These are phyloP conservation scores for Staurois parvus DNA, from an alignment of 2,797 vertebrate genomes.

Conservation along the genomic window DNA sequence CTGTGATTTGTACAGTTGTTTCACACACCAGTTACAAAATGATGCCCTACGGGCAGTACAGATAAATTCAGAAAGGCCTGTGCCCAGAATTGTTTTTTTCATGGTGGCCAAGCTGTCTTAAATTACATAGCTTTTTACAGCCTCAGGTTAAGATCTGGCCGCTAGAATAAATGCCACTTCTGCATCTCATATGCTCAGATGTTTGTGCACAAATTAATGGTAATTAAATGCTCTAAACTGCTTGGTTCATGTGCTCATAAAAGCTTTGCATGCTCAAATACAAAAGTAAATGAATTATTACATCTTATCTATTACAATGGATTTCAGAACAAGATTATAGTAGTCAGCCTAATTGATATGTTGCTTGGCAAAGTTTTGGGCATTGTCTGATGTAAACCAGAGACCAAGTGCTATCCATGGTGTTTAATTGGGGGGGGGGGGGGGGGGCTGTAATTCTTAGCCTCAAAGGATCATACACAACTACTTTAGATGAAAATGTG, in stretches of 20 bases:
- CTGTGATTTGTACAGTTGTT: constrained; percentile 46
- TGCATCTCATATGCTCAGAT: constrained; percentile 10
- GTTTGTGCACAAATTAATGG: neutral
- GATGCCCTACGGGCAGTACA: constrained; percentile 35
- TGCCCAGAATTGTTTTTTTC: constrained; percentile 33
- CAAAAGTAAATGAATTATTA: neutral
- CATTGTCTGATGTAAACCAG: neutral
- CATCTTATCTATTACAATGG: neutral
- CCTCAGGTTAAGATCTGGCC: constrained; percentile 20
- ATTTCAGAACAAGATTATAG: neutral
- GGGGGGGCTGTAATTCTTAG: no score
- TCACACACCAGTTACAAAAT: constrained; percentile 48
- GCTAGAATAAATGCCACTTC: constrained; percentile 17
- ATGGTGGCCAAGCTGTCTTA: constrained; percentile 17
- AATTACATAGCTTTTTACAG: constrained; percentile 18
- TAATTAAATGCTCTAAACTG: constrained; percentile 8
- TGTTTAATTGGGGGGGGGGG: no score
- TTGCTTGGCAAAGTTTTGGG: neutral
- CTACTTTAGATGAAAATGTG: no score
- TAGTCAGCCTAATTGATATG: neutral
- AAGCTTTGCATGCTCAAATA: neutral
- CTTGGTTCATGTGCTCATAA: neutral
- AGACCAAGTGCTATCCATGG: neutral
- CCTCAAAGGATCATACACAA: no score
- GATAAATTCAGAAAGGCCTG: constrained; percentile 21